A percentile compares a stretch with the other conserved stretches of the same genome.
phyloP scores from a whole-genome alignment of 2,888 invertebrate genomes.

The Cerceris ruficornis region DNA sequence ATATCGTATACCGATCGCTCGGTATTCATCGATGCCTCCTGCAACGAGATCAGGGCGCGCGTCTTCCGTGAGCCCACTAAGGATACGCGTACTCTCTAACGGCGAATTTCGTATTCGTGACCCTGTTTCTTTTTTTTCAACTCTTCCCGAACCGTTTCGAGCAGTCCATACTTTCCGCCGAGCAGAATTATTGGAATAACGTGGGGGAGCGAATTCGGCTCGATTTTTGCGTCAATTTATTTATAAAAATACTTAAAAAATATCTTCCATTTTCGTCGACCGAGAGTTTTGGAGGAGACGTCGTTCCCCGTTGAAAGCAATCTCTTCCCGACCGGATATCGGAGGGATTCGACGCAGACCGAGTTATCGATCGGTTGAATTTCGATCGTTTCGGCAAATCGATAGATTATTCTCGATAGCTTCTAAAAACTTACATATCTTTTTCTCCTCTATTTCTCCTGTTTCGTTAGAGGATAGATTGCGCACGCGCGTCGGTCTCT shows the following conservation, averaged over 20 bases:
- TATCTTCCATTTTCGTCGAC: constrained; percentile 15
- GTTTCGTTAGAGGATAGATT: background rate
- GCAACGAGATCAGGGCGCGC: constrained; percentile 24
- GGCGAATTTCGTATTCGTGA: background rate
- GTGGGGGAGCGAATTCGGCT: background rate
- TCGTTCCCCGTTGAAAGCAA: constrained; percentile 21
- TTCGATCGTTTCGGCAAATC: background rate
- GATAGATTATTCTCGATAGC: too few species aligned
- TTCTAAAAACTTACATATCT: background rate
- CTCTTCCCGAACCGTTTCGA: too few species aligned
- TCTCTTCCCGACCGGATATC: background rate
- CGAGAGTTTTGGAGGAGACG: background rate
- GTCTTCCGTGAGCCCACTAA: constrained; percentile 1
- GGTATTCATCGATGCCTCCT: constrained; percentile 25
- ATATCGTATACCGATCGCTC: constrained; percentile 21
- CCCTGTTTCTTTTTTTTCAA: background rate
- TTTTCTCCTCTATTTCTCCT: background rate
- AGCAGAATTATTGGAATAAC: too few species aligned
- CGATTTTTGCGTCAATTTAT: background rate
- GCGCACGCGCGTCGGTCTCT: constrained; percentile 15
- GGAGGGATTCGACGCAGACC: background rate
- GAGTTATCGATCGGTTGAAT: too few species aligned
- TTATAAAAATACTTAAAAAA: constrained; percentile 56
- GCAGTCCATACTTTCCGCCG: too few species aligned
- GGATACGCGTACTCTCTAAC: background rate